Conservation (phyloP, 2,113 vertebrate genomes). For the Scomber scombrus region DNA sequence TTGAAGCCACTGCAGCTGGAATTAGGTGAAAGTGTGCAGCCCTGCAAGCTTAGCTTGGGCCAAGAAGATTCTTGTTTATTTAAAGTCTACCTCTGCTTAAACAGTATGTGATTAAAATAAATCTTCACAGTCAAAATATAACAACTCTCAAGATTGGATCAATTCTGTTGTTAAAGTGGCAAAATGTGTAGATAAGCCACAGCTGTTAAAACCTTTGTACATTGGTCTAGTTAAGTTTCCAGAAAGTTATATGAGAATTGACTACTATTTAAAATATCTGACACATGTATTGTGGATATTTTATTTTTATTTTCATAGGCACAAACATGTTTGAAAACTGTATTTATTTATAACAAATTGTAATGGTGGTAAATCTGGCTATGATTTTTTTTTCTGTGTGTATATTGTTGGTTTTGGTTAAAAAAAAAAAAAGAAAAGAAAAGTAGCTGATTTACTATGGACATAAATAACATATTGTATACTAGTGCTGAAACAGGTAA, state of each 20-base stretch:
- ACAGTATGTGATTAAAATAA: slow-evolving; percentile 3
- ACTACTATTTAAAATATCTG: neutral
- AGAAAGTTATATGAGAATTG: neutral
- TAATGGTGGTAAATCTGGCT: neutral
- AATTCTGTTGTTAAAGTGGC: slow-evolving; percentile 16
- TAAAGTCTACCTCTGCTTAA: slow-evolving; percentile 2
- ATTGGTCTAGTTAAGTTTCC: neutral
- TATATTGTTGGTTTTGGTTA: too few relatives aligned
- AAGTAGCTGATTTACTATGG: too few relatives aligned
- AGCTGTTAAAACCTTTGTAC: neutral
- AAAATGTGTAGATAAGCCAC: neutral
- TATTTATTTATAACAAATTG: neutral
- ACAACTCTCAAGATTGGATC: slow-evolving; percentile 14
- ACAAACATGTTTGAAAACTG: neutral
- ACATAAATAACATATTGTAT: too few relatives aligned
- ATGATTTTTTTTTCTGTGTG: neutral
- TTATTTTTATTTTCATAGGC: neutral
- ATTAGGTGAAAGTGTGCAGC: slow-evolving; percentile 14
- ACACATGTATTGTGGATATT: neutral
- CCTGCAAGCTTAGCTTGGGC: neutral
- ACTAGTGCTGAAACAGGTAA: too few relatives aligned
- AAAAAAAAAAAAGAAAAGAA: too few relatives aligned
- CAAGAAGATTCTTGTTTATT: slow-evolving; percentile 12
- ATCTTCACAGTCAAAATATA: neutral
- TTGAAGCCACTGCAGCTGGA: slow-evolving; percentile 1